These are phyloP conservation scores for Mohoua ochrocephala DNA, from an alignment of 2,113 vertebrate genomes.

Conservation along the genomic window DNA sequence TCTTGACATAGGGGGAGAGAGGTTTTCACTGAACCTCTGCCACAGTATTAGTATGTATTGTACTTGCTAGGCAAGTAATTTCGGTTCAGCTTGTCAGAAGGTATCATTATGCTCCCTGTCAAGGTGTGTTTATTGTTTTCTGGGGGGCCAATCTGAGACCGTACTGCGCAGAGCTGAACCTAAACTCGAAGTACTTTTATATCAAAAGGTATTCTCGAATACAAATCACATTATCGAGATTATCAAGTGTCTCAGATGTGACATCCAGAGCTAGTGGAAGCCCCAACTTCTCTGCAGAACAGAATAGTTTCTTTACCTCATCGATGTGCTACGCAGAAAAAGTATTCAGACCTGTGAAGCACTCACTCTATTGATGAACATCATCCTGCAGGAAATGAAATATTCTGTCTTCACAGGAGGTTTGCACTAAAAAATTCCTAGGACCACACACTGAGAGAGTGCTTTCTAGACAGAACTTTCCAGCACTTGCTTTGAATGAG, in stretches of 20 bases:
- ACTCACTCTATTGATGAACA: background rate
- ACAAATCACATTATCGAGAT: background rate
- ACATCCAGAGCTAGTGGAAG: background rate
- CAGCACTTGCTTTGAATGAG: background rate
- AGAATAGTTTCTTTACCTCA: background rate
- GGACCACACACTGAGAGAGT: background rate
- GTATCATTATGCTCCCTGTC: background rate
- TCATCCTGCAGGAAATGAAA: background rate
- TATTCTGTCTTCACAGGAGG: background rate
- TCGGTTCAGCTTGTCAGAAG: background rate
- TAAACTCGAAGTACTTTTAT: background rate
- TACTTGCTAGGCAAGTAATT: background rate
- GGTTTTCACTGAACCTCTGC: background rate
- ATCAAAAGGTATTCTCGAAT: background rate
- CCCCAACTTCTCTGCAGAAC: background rate
- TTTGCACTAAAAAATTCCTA: background rate
- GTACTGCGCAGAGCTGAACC: background rate
- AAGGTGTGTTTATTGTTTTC: background rate
- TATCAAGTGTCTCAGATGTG: background rate
- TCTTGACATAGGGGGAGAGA: fast-evolving
- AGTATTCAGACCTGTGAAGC: background rate
- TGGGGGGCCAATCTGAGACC: background rate
- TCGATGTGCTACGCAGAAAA: background rate
- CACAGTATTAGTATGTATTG: background rate
- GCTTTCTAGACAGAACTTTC: background rate